Base-by-base conservation (phyloP, 2,888 invertebrate genomes). In the Melanophora roralis region DNA sequence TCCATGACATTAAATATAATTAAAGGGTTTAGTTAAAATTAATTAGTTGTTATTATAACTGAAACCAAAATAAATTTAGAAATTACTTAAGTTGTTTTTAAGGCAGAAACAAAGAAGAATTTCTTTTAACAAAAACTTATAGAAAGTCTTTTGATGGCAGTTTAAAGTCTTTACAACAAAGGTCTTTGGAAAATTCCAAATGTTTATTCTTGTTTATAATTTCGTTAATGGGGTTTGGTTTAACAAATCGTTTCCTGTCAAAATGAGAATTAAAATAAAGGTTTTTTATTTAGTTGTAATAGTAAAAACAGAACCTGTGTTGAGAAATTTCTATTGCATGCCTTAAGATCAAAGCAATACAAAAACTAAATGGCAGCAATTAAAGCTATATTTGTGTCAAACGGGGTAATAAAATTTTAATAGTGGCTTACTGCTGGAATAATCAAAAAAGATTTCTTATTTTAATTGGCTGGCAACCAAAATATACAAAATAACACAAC, bases 401-500 rank as follows among this genome's bases (percentile, higher is more conserved):
- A n/a, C 45, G 34, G 3, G 47, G 38, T 27, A 67, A 43, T 38
- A 62, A n/a, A n/a, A 14, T 49, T 21, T 19, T 45, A 21, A 19
- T 51, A 51, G 27, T 59, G 38, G 49, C 59, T 34, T 34, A 7
- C 45, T 43, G 40, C 60, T 27, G 45, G 27, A 32, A 7, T 78
- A 81, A 82, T 79, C 81, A 76, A 79, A 81, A 81, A 79, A 79
- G 74, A 82, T 82, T 81, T 81, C 79, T 81, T 77, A 75, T 77
- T 79, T 81, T 82, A 82, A 82, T 82, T 82, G 82, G 72, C 68
- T 76, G 72, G 80, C 76, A 76, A 68, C 62, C 72, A 51, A 55
- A 74, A 73, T 51, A 59, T 5, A 27, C 27, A 27, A 68, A 72
- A 72, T 60, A 49, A 43, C 9, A 32, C 16, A 34, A 49, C 45